phyloP scores from a whole-genome alignment of 2,113 vertebrate species.

The Burhinus bistriatus region DNA sequence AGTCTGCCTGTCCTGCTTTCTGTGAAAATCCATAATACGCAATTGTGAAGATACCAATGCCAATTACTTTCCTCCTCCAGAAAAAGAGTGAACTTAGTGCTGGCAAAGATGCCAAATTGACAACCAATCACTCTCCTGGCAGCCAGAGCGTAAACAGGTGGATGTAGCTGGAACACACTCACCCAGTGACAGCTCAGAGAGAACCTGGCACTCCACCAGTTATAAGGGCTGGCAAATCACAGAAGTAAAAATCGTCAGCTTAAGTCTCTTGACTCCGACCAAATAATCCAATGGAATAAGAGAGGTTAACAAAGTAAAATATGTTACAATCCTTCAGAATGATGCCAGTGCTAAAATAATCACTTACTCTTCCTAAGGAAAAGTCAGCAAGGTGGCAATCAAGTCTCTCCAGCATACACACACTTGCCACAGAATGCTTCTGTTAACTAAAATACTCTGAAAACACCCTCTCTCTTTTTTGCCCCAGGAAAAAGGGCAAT shows the following conservation, averaged over 20 bases:
- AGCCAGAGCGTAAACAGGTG: conserved; percentile 63
- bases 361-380: not conserved
- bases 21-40: not conserved
- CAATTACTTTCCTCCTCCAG: not conserved
- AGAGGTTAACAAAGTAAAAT: conserved; percentile 42
- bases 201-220: conserved; percentile 34
- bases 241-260: conserved; percentile 7
- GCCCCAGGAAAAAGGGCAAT: conserved; percentile 10
- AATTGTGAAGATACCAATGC: not conserved
- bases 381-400: not conserved
- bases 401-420: not conserved
- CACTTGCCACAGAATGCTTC: not conserved
- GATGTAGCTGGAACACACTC: conserved; percentile 42
- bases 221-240: conserved; percentile 28
- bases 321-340: not conserved
- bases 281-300: conserved; percentile 3
- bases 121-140: conserved; percentile 50
- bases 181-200: conserved; percentile 47
- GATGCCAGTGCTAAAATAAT: not conserved
- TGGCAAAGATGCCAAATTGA: conserved; percentile 45
- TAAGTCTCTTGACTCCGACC: not conserved
- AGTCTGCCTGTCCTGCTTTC: not conserved
- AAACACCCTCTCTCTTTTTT: not conserved
- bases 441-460: not conserved
- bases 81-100: not conserved